These are phyloP conservation scores for Ivindomyrus marchei DNA, from an alignment of 2,113 vertebrate species.

Conservation along the genomic window DNA sequence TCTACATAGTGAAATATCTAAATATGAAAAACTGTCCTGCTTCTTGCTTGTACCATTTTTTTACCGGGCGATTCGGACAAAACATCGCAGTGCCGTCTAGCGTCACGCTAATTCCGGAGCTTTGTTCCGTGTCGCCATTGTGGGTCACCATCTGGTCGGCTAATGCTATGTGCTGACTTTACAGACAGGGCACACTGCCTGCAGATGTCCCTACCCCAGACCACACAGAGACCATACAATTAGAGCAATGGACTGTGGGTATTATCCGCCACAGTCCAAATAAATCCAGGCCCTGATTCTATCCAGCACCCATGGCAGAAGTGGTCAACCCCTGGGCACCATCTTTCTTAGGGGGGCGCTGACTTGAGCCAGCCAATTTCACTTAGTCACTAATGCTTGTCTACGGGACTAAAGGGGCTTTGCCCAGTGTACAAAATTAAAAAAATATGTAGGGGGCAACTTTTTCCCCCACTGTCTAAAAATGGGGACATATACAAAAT, in stretches of 20 bases:
- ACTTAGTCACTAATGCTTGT: not conserved
- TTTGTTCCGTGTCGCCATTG: not conserved
- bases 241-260: not conserved
- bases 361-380: not conserved
- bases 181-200: not conserved
- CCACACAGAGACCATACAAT: not conserved
- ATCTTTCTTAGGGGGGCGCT: not conserved
- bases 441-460: not conserved
- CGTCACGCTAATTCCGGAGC: not conserved
- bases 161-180: not conserved
- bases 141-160: not conserved
- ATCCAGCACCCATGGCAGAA: not conserved
- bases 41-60: not conserved
- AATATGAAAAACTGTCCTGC: not conserved
- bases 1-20: not conserved
- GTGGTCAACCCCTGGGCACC: not conserved
- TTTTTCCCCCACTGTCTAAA: not conserved
- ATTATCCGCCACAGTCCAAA: not conserved
- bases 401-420: not conserved
- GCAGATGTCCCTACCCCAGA: not conserved
- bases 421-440: not conserved
- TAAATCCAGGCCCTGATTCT: not conserved
- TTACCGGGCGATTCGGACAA: not conserved
- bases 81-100: not conserved
- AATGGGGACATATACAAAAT: not conserved